These are phyloP conservation scores for Streptopelia turtur DNA, from an alignment of 2,797 vertebrate species.

Conservation along the genomic window DNA sequence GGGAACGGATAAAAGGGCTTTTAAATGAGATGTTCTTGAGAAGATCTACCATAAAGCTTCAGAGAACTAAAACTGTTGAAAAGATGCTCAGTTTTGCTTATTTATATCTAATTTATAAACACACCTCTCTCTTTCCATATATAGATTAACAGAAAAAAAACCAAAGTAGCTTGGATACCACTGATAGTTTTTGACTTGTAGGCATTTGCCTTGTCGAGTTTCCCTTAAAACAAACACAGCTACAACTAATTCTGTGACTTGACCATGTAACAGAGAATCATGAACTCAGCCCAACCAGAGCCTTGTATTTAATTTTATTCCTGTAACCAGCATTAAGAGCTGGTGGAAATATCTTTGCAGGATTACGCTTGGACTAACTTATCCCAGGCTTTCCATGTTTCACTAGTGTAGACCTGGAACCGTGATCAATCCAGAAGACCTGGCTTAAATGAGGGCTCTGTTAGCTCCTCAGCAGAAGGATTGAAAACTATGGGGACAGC, in stretches of 20 bases:
- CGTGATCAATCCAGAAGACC: neutral
- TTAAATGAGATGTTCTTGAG: neutral
- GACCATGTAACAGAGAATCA: accelerated
- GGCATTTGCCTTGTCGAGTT: neutral
- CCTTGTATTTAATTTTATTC: neutral
- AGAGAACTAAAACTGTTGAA: neutral
- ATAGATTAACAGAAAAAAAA: neutral
- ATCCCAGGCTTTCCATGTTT: neutral
- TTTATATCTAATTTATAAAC: neutral
- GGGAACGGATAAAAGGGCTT: neutral
- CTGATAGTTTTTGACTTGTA: neutral
- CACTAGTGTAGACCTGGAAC: neutral
- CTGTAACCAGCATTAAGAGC: neutral
- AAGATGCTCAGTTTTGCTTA: neutral
- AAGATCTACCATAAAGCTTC: neutral
- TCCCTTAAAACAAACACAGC: neutral
- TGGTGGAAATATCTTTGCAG: neutral
- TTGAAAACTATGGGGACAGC: accelerated
- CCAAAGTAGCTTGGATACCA: neutral
- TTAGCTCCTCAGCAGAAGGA: neutral
- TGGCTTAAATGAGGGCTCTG: neutral
- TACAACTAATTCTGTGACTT: neutral
- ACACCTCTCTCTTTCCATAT: neutral
- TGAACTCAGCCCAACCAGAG: accelerated
- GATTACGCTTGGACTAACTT: neutral